Conservation (phyloP, 2,113 vertebrate species). For the Rousettus leschenaultii region DNA sequence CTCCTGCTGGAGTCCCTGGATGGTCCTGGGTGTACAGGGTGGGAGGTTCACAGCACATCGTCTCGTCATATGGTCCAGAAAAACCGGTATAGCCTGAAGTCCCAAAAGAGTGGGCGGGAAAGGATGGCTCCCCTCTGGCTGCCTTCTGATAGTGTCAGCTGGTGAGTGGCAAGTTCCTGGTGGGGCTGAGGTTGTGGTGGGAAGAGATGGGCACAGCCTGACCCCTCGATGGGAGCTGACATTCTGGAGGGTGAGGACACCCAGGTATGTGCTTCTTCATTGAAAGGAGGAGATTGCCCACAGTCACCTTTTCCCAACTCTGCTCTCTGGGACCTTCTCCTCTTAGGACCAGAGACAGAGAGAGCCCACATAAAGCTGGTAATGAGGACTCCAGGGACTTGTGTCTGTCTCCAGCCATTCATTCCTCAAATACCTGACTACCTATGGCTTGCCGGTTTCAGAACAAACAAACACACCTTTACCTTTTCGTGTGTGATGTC, state of each 20-base stretch:
- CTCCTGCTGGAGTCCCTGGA: background rate
- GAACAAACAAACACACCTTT: background rate
- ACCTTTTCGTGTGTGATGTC: background rate
- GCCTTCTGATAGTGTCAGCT: background rate
- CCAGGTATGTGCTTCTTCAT: background rate
- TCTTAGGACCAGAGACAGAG: background rate
- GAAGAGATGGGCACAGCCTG: background rate
- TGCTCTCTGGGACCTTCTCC: background rate
- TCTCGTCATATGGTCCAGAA: background rate
- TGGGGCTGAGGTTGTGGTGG: background rate
- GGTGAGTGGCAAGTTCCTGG: background rate
- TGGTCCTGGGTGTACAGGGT: no score
- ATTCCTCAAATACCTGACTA: background rate
- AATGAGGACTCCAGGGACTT: background rate
- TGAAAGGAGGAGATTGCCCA: background rate
- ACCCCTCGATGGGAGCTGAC: background rate
- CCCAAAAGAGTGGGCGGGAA: background rate
- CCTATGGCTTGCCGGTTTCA: background rate
- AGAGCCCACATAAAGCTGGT: background rate
- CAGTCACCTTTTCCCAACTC: background rate
- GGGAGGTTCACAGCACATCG: no score
- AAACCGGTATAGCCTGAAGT: background rate
- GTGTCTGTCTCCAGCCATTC: background rate
- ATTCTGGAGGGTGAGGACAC: background rate
- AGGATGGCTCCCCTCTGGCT: background rate